Percentiles rank a stretch among this genome's conserved stretches.
phyloP scores from a whole-genome alignment of 2,888 invertebrate species.

The Athrips mouffetella region DNA sequence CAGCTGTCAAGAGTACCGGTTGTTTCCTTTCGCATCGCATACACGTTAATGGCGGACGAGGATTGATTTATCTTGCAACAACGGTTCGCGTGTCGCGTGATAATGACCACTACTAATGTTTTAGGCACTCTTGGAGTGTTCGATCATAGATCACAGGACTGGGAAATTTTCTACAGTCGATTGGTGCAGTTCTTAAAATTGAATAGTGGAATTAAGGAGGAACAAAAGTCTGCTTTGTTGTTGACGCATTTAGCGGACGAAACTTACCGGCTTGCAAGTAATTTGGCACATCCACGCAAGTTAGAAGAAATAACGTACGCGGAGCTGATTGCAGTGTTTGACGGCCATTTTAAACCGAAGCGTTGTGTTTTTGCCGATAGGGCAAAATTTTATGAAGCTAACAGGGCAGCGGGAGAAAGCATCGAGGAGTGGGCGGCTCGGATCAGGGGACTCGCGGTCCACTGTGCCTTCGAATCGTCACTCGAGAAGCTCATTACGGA shows the following conservation, averaged over 20 bases:
- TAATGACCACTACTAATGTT: too few species aligned
- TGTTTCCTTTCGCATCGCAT: too few species aligned
- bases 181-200: conserved; percentile 8
- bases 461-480: conserved; percentile 23
- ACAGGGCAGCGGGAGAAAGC: not conserved
- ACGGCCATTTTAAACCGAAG: conserved; percentile 22
- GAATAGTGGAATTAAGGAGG: conserved; percentile 4
- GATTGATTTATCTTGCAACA: too few species aligned
- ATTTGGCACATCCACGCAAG: conserved; percentile 21
- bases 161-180: conserved; percentile 7
- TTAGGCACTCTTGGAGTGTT: conserved; percentile 10
- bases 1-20: too few species aligned
- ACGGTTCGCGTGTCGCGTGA: too few species aligned
- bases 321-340: conserved; percentile 19
- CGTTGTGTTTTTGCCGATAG: conserved; percentile 21
- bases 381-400: conserved; percentile 20
- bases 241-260: conserved; percentile 10
- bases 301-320: conserved; percentile 15
- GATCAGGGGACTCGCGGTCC: conserved; percentile 14
- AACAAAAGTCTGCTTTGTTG: conserved; percentile 4
- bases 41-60: too few species aligned
- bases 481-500: conserved; percentile 22
- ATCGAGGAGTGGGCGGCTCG: conserved; percentile 19
- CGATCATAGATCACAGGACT: conserved; percentile 11
- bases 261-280: conserved; percentile 17